These are phyloP conservation scores for Drosophila prosaltans DNA, from an alignment of 1,140 invertebrate genomes.

Conservation along the genomic window DNA sequence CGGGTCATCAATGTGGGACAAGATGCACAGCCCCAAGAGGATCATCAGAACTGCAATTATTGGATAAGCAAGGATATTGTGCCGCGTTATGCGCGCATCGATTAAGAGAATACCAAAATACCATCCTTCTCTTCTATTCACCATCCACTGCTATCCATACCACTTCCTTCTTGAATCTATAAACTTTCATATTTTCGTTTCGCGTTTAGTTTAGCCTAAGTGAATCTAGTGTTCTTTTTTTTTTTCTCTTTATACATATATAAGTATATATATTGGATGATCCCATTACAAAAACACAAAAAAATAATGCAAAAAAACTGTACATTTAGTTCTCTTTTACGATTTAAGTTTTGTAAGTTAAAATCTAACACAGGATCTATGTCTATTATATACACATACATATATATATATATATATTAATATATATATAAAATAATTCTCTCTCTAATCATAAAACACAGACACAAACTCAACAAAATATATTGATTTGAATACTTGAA, in stretches of 20 bases:
- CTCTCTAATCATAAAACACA: slow-evolving; percentile 59
- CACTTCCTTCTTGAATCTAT: slow-evolving; percentile 20
- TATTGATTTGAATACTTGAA: slow-evolving; percentile 55
- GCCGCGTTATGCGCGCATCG: slow-evolving; percentile 86
- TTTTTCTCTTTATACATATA: slow-evolving; percentile 49
- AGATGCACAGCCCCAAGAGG: slow-evolving; percentile 86
- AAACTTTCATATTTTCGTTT: slow-evolving; percentile 34
- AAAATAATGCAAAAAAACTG: slow-evolving; percentile 24
- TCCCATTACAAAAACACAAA: slow-evolving; percentile 19
- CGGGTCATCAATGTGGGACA: slow-evolving; percentile 88
- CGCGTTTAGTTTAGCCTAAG: slow-evolving; percentile 74
- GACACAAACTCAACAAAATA: slow-evolving; percentile 50
- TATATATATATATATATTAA: slow-evolving; percentile 24
- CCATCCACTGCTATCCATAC: slow-evolving; percentile 4
- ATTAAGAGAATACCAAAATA: slow-evolving; percentile 55
- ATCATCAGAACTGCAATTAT: slow-evolving; percentile 89
- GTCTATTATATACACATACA: slow-evolving; percentile 19
- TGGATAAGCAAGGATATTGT: slow-evolving; percentile 90
- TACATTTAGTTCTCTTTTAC: slow-evolving; percentile 72
- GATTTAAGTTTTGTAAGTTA: slow-evolving; percentile 72
- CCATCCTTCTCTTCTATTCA: neutral
- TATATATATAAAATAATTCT: slow-evolving; percentile 47
- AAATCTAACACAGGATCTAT: slow-evolving; percentile 38
- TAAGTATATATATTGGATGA: slow-evolving; percentile 33
- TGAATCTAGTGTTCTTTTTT: slow-evolving; percentile 67